Base-by-base conservation (phyloP, 2,113 vertebrate species). In the Rhombomys opimus region DNA sequence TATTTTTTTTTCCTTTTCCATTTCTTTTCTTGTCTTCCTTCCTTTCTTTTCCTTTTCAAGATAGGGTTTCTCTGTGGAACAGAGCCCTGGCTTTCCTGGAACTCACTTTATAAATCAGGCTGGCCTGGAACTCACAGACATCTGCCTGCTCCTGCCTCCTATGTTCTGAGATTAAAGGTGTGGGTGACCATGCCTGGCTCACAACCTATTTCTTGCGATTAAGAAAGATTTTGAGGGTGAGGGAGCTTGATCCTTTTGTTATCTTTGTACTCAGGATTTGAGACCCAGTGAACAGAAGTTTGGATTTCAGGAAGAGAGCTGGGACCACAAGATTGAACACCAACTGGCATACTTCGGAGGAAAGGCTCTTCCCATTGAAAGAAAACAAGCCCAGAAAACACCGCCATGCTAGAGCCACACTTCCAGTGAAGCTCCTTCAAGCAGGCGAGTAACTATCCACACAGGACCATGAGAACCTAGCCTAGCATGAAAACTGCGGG, bases 341-440 rank as follows among this genome's bases (percentile, higher is more conserved):
- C 67, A 78, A 14, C 7, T 5, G 61, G 91, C 5, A n/a, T 7
- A 5, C 54, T 59, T 52, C 30, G 25, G 6, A 80, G 25, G 25
- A 67, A 59, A 77, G 89, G 0, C 35, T 82, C 54, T 75, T 18
- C n/a, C 50, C 63, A 23, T 5, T 5, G 41, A 78, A 86, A 96
- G 54, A 59, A 75, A 90, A 38, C 32, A 38, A 87, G 17, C 17
- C 54, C 54, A 77, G 75, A 68, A 76, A 93, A 87, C 0, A 32
- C 20, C 10, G 14, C n/a, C 17, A 8, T 10, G 57, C 32, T 78
- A 9, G 46, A 25, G 0, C 20, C 25, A 8, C 0, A 0, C 32
- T 32, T 72, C n/a, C 25, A 63, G 7, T 0, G 0, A 22, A 52
- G 63, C 50, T 90, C 63, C 84, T 35, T 22, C 32, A 17, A 5